A percentile compares a stretch with the other conserved stretches of the same genome.
Evolutionary conservation across 2,113 vertebrate genomes (phyloP).

Genomic region (Hiodon tergisus): DNA sequence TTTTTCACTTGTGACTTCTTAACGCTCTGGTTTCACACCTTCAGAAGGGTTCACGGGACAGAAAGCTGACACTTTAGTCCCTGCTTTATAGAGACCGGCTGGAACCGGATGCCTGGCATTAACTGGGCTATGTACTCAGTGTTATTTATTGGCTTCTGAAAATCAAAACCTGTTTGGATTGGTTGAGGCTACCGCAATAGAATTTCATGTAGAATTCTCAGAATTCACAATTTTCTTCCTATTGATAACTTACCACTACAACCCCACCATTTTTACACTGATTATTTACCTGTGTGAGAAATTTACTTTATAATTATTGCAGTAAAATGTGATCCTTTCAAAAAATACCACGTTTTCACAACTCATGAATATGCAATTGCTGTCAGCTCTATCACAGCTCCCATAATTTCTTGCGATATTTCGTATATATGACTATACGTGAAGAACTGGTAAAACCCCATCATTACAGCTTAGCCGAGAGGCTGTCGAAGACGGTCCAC

Average conservation of each 20-base stretch:
- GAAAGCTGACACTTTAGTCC: no score
- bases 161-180: constrained; percentile 10
- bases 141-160: neutral
- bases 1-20: no score
- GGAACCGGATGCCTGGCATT: no score
- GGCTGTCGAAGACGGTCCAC: neutral
- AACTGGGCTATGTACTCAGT: neutral
- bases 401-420: neutral
- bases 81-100: no score
- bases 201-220: neutral
- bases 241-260: neutral
- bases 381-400: neutral
- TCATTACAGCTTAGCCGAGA: neutral
- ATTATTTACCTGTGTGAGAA: no score
- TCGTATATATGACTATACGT: neutral
- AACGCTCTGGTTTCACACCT: no score
- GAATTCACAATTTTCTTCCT: neutral
- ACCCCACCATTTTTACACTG: no score
- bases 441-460: neutral
- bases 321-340: neutral
- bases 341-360: neutral
- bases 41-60: no score
- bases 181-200: neutral
- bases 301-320: neutral
- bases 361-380: no score